Percentiles rank a stretch among this genome's conserved stretches.
Evolutionary conservation across 35 echinoderm and acorn worm species (phyloP).

Genomic region (Acanthaster planci): DNA sequence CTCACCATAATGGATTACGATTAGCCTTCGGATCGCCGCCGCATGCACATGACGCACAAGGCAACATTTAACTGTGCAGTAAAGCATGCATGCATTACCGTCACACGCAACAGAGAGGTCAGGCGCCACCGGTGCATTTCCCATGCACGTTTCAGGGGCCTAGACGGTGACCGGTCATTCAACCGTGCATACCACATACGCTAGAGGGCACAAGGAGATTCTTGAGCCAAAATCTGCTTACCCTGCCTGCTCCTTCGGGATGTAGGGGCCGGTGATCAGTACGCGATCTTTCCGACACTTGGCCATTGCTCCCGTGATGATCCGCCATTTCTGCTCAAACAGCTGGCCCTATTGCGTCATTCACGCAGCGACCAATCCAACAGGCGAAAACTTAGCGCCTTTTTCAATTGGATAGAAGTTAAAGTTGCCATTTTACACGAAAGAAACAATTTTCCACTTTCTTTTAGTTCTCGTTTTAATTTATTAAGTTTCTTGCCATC

Average conservation of each 20-base stretch:
- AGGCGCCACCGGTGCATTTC: neutral
- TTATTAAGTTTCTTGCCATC: no score
- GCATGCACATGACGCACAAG: neutral
- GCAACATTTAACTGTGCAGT: no score
- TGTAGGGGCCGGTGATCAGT: constrained; percentile 74
- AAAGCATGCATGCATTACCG: neutral
- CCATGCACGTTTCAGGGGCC: neutral
- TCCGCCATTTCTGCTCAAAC: constrained; percentile 18
- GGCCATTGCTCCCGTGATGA: constrained; percentile 44
- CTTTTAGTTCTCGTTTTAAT: no score
- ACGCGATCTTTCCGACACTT: constrained; percentile 75
- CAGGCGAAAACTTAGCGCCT: neutral
- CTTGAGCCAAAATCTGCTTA: constrained; percentile 38
- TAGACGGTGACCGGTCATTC: neutral
- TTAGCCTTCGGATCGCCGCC: no score
- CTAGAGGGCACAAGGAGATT: neutral
- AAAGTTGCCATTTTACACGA: no score
- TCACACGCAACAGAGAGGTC: neutral
- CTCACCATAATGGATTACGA: no score
- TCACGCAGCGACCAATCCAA: neutral
- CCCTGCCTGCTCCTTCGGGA: constrained; percentile 72
- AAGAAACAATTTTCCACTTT: no score
- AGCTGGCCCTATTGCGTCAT: constrained; percentile 1
- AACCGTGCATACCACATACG: neutral
- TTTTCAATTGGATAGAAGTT: constrained; percentile 23